Evolutionary conservation across 2,888 invertebrate genomes (phyloP).

Genomic region (Drosophila pseudotakahashii): DNA sequence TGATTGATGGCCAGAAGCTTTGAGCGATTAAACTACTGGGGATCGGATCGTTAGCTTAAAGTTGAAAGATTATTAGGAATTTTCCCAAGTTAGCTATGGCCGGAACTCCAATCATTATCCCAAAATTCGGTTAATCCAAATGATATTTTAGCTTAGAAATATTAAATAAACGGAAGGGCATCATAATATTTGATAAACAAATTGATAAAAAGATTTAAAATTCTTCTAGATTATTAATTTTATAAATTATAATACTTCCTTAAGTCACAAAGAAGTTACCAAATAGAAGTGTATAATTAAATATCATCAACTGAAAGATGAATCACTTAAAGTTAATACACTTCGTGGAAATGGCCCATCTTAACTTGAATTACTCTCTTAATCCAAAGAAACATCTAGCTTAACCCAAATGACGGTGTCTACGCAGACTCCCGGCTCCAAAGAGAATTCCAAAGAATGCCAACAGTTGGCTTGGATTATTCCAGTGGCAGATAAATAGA

Average conservation of each 20-base stretch:
- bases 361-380: neutral
- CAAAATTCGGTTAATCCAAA: neutral
- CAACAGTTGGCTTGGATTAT: constrained; percentile 57
- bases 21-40: constrained; percentile 8
- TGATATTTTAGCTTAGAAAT: neutral
- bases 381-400: constrained; percentile 40
- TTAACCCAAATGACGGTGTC: constrained; percentile 64
- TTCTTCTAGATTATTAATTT: no score
- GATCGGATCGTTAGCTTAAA: constrained; percentile 22
- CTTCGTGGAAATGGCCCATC: constrained; percentile 1
- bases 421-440: constrained; percentile 39
- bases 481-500: constrained; percentile 29
- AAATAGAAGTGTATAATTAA: neutral
- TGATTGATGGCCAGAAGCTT: constrained; percentile 56
- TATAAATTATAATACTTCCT: neutral
- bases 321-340: neutral
- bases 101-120: neutral
- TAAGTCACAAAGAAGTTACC: neutral
- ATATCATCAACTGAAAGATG: neutral
- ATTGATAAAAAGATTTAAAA: no score
- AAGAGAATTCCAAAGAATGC: constrained; percentile 37
- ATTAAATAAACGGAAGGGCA: neutral
- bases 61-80: constrained; percentile 1
- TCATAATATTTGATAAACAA: neutral
- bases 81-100: neutral